A percentile compares a stretch with the other conserved stretches of the same genome.
These are phyloP conservation scores for Apamea monoglypha DNA, from an alignment of 2,888 invertebrate genomes.

Conservation along the genomic window DNA sequence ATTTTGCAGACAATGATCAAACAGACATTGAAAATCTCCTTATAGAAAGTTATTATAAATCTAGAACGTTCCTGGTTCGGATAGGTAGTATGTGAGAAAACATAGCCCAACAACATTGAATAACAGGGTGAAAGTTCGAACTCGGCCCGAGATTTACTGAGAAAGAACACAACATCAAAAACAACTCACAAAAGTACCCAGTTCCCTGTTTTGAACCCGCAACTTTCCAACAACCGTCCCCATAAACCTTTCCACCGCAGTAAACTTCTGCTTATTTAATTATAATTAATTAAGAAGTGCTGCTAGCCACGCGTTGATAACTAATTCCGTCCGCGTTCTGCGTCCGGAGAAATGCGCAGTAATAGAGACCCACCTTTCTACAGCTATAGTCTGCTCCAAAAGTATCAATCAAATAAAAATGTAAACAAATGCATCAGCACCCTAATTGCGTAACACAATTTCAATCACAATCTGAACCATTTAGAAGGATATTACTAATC, in stretches of 20 bases:
- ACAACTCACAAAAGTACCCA: conserved; percentile 17
- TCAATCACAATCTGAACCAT: too few species aligned
- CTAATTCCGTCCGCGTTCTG: conserved; percentile 46
- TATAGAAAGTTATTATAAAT: background rate
- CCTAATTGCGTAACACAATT: too few species aligned
- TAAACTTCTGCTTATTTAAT: conserved; percentile 53
- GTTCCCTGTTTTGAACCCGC: conserved; percentile 10
- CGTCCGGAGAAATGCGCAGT: conserved; percentile 21
- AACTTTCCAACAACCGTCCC: conserved; percentile 17
- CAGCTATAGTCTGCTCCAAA: background rate
- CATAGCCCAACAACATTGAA: background rate
- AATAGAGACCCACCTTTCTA: conserved; percentile 9
- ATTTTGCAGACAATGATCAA: background rate
- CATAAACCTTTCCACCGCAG: conserved; percentile 24
- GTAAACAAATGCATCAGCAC: background rate
- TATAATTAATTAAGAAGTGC: conserved; percentile 53
- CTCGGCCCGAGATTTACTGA: background rate
- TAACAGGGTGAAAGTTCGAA: background rate
- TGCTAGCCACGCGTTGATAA: conserved; percentile 41
- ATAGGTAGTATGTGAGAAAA: background rate
- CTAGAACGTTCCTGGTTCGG: background rate
- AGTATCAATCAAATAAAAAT: background rate
- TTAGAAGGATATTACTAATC: too few species aligned
- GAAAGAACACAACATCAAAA: conserved; percentile 15
- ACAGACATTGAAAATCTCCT: too few species aligned